phyloP scores from a whole-genome alignment of 2,888 invertebrate genomes.

The Helleia helle region DNA sequence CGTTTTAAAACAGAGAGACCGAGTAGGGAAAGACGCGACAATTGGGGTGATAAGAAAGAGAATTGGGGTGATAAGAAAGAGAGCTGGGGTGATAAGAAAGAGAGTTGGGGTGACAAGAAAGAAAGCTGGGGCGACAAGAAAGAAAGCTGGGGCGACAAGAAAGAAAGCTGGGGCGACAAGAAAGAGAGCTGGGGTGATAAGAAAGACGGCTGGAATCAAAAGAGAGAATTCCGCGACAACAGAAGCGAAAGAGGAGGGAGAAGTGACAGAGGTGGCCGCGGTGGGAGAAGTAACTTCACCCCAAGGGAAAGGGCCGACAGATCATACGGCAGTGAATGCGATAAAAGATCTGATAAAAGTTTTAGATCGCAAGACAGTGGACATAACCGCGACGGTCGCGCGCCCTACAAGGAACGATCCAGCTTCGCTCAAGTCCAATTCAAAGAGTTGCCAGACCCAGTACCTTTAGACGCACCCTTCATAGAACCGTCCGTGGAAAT shows the following conservation, averaged over 20 bases:
- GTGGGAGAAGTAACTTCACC: constrained; percentile 41
- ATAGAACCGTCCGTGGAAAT: constrained; percentile 53
- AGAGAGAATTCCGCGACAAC: constrained; percentile 30
- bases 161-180: constrained; percentile 23
- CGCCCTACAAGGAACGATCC: constrained; percentile 41
- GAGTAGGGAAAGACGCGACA: constrained; percentile 22
- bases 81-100: constrained; percentile 30
- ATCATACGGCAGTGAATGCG: constrained; percentile 42
- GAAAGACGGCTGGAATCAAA: constrained; percentile 31
- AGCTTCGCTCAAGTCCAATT: constrained; percentile 48
- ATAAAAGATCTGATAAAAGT: constrained; percentile 42
- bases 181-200: constrained; percentile 33
- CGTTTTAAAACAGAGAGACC: constrained; percentile 26
- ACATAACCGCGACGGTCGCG: constrained; percentile 31
- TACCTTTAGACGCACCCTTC: constrained; percentile 64
- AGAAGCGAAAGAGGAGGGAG: constrained; percentile 23
- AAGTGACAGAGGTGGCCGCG: constrained; percentile 28
- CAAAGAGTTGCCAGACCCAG: constrained; percentile 56
- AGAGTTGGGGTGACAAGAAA: constrained; percentile 32
- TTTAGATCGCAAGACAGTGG: constrained; percentile 40
- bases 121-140: constrained; percentile 27
- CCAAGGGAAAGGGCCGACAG: constrained; percentile 51
- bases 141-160: constrained; percentile 20
- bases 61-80: constrained; percentile 30
- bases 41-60: constrained; percentile 31